Percentiles rank a stretch among this genome's conserved stretches.
phyloP scores from a whole-genome alignment of 2,797 vertebrate species.

The Selene dorsalis region DNA sequence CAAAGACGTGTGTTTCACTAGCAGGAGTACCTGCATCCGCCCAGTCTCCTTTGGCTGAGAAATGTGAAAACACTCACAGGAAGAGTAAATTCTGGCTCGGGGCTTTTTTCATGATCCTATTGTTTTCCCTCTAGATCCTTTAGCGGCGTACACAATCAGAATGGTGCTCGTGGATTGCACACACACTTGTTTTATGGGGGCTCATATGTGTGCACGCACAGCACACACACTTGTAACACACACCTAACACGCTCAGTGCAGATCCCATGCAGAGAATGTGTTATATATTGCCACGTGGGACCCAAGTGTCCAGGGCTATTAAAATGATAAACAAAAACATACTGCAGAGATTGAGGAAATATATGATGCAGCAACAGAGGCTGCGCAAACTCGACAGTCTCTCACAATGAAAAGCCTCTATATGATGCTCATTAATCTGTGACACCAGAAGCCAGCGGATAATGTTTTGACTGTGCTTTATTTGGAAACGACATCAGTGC shows the following conservation, averaged over 20 bases:
- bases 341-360: conserved; percentile 53
- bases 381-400: conserved; percentile 41
- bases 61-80: conserved; percentile 90
- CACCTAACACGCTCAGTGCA: conserved; percentile 2
- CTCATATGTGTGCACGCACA: conserved; percentile 19
- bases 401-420: conserved; percentile 52
- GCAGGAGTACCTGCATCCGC: conserved; percentile 82
- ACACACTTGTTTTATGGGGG: conserved; percentile 21
- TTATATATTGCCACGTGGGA: conserved; percentile 31
- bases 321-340: conserved; percentile 69
- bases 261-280: conserved; percentile 25
- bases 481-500: conserved; percentile 66
- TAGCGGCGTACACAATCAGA: conserved; percentile 33
- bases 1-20: conserved; percentile 83
- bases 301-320: conserved; percentile 51
- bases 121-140: conserved; percentile 81
- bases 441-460: conserved; percentile 53
- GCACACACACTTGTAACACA: conserved; percentile 14
- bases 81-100: conserved; percentile 85
- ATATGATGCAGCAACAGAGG: conserved; percentile 42
- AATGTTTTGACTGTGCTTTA: conserved; percentile 63
- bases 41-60: conserved; percentile 75
- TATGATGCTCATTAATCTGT: conserved; percentile 61
- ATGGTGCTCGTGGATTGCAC: conserved; percentile 13
- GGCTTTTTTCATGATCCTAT: conserved; percentile 83